Evolutionary conservation across 2,888 invertebrate species (phyloP), one percentile per base, ranked within the genome.

Genomic region (Lepidocyrtinus sp.): DNA sequence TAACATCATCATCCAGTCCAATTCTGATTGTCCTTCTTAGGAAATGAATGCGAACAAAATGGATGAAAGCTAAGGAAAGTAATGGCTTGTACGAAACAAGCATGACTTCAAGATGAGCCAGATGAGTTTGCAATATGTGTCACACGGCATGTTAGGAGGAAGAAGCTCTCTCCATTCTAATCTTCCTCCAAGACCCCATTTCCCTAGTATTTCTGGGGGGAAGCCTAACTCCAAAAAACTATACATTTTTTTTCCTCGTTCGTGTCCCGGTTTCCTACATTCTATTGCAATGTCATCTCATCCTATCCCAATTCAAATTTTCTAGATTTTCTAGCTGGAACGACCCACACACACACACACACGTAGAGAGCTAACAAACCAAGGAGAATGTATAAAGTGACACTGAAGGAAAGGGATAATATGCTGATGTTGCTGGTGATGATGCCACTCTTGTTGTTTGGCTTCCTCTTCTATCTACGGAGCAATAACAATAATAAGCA

Each of bases 61-160:
- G 63, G 65, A 65, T 25, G 9, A 9, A n/a, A 63, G 22, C n/a
- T 15, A 63, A 65, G 64, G 24, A 63, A 27, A 67, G 65, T 75
- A 68, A 75, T 75, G 67, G 59, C 36, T 22, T 75, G 67, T 68
- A 75, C 67, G 55, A 75, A 67, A 75, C 74, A 67, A 67, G 7
- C 55, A 55, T 55, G 55, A 55, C 55, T 55, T 55, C 55, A 55
- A 55, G 74, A 73, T 65, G 55, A 55, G 55, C 55, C 55, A 55
- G 65, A 73, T 73, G 73, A 73, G 63, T 59, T 77, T 59, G 68
- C 68, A 78, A 73, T 78, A 68, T 73, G 78, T 62, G 67, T 73
- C 72, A 63, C 69, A 78, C 62, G 63, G 61, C 76, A 59, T 76
- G 70, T 76, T 64, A n/a, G n/a, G 2, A 55, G 55, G 55, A 55